phyloP scores from a whole-genome alignment of 2,888 invertebrate genomes.

The Sminthurinus aureus region DNA sequence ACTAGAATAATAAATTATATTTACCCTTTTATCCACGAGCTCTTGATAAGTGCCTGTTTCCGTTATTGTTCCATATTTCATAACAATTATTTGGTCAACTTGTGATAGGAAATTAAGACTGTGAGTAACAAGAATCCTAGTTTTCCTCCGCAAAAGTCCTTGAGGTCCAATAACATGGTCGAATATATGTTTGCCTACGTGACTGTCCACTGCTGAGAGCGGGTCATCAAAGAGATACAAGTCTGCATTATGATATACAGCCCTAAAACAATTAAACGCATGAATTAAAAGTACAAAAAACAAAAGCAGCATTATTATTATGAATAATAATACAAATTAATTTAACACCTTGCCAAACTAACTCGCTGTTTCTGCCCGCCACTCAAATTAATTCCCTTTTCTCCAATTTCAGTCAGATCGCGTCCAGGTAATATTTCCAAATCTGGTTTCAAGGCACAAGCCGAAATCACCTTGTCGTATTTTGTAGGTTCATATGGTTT shows the following conservation, averaged over 20 bases:
- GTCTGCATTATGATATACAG: conserved; percentile 64
- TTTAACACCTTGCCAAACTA: conserved; percentile 19
- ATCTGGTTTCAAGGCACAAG: conserved; percentile 66
- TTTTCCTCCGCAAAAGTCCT: conserved; percentile 74
- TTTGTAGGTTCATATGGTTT: conserved; percentile 64
- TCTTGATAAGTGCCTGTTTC: conserved; percentile 91
- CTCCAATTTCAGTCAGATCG: conserved; percentile 69
- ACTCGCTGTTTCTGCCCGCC: conserved; percentile 69
- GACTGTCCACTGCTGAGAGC: conserved; percentile 69
- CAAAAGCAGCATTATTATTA: neutral
- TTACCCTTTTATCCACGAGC: conserved; percentile 83
- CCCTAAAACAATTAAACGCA: no score
- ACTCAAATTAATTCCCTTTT: conserved; percentile 79
- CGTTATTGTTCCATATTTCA: conserved; percentile 85
- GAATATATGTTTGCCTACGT: conserved; percentile 97
- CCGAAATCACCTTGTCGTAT: conserved; percentile 62
- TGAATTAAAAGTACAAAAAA: conserved; percentile 82
- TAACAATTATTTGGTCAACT: conserved; percentile 88
- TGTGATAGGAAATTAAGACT: conserved; percentile 91
- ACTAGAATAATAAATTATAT: conserved; percentile 70
- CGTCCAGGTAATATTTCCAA: conserved; percentile 67
- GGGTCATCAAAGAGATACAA: conserved; percentile 69
- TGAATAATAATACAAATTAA: no score
- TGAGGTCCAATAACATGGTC: conserved; percentile 88
- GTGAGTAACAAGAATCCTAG: conserved; percentile 93